Evolutionary conservation across 2,888 invertebrate genomes (phyloP).

Genomic region (Drosophila siamana): DNA sequence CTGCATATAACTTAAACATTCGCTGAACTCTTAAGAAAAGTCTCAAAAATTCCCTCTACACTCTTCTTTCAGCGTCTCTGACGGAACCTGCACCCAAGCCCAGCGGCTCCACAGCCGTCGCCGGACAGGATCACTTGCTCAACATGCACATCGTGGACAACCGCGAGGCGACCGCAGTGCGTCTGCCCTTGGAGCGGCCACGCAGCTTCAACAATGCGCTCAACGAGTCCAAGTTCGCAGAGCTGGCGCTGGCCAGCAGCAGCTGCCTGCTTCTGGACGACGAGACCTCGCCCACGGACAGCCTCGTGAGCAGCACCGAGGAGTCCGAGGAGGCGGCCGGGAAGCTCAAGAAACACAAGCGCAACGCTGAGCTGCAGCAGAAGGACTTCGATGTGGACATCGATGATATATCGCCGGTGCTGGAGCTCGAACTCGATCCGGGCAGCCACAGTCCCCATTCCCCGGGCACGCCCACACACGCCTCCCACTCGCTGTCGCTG

Average conservation of each 20-base stretch:
- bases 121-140: conserved; percentile 61
- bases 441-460: conserved; percentile 86
- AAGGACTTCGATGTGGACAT: conserved; percentile 86
- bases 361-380: conserved; percentile 85
- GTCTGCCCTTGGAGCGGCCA: conserved; percentile 72
- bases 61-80: conserved; percentile 55
- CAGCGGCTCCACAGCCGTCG: conserved; percentile 10
- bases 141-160: conserved; percentile 67
- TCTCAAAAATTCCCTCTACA: too few species aligned
- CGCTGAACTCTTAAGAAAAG: too few species aligned
- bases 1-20: too few species aligned
- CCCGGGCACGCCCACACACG: conserved; percentile 92
- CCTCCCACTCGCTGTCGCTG: conserved; percentile 92
- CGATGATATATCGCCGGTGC: conserved; percentile 85
- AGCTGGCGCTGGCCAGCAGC: conserved; percentile 89
- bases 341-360: conserved; percentile 83
- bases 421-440: conserved; percentile 83
- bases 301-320: conserved; percentile 87
- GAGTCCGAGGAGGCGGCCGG: conserved; percentile 83
- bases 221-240: conserved; percentile 88
- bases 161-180: conserved; percentile 33
- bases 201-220: conserved; percentile 79
- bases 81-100: conserved; percentile 59
- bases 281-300: conserved; percentile 93
- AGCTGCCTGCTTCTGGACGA: conserved; percentile 91